A percentile compares a stretch with the other conserved stretches of the same genome.
Conservation (phyloP, 2,797 vertebrate species). For the Ambastaia sidthimunki region DNA sequence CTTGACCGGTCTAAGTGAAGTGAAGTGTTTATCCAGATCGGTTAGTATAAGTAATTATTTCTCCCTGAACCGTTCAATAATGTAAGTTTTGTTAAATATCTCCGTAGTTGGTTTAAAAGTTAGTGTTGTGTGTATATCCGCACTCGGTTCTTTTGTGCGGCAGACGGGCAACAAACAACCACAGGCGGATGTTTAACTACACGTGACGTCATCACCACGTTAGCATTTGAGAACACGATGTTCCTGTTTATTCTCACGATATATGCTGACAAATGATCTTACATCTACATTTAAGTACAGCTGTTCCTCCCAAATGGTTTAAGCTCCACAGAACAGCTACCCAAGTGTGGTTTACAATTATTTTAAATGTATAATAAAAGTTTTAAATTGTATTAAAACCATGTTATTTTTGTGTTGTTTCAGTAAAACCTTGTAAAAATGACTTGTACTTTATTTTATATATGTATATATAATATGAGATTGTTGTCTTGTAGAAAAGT, state of each 20-base stretch:
- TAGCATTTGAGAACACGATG: conserved; percentile 30
- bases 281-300: not conserved
- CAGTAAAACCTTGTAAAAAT: no score
- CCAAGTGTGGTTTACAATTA: no score
- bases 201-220: conserved; percentile 4
- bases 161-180: conserved; percentile 1
- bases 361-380: no score
- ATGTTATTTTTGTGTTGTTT: no score
- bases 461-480: no score
- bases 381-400: no score
- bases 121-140: not conserved
- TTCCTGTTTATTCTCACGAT: conserved; percentile 12
- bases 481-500: no score
- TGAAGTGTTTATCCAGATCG: conserved; percentile 50
- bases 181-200: conserved; percentile 1
- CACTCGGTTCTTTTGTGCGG: conserved; percentile 13
- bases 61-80: not conserved
- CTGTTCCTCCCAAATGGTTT: not conserved
- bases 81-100: not conserved
- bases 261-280: no score
- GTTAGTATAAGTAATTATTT: not conserved
- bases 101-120: not conserved
- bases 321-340: no score
- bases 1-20: conserved; percentile 75
- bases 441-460: no score